Percentiles rank a stretch among this genome's conserved stretches.
These are phyloP conservation scores for Crocodylus rhombifer DNA, from an alignment of 2,797 vertebrate genomes.

Conservation along the genomic window DNA sequence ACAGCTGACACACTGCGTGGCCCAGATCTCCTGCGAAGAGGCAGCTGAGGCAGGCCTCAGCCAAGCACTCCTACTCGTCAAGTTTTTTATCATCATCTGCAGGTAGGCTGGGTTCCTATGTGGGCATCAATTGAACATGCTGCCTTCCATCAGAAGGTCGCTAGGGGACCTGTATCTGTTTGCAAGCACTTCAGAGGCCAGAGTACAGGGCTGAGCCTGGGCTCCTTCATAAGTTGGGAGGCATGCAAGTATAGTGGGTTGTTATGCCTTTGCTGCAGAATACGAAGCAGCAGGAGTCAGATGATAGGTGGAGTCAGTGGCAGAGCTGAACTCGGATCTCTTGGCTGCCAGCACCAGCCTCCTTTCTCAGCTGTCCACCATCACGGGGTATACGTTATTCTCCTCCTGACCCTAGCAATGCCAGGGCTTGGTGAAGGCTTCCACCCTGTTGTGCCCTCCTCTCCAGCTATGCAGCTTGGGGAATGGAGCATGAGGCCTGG, in stretches of 20 bases:
- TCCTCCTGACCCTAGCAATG: neutral
- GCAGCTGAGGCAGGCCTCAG: slow-evolving; percentile 71
- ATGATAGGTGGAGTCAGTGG: neutral
- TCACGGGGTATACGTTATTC: neutral
- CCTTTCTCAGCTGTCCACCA: neutral
- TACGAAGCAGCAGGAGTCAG: neutral
- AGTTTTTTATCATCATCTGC: slow-evolving; percentile 94
- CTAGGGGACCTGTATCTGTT: neutral
- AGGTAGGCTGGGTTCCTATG: slow-evolving; percentile 78
- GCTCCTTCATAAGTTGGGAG: neutral
- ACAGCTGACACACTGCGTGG: slow-evolving; percentile 83
- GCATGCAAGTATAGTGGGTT: neutral
- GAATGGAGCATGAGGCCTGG: neutral
- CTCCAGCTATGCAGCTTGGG: neutral
- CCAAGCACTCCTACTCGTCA: slow-evolving; percentile 91
- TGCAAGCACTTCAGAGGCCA: neutral
- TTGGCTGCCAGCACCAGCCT: neutral
- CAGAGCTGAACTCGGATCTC: neutral
- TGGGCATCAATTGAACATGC: neutral
- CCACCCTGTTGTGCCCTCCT: neutral
- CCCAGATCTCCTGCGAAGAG: slow-evolving; percentile 78
- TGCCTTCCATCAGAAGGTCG: neutral
- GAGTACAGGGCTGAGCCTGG: neutral
- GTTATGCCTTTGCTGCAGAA: neutral
- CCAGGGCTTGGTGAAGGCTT: neutral